Evolutionary conservation across 2,888 invertebrate species (phyloP).

Genomic region (Pandemis corylana): DNA sequence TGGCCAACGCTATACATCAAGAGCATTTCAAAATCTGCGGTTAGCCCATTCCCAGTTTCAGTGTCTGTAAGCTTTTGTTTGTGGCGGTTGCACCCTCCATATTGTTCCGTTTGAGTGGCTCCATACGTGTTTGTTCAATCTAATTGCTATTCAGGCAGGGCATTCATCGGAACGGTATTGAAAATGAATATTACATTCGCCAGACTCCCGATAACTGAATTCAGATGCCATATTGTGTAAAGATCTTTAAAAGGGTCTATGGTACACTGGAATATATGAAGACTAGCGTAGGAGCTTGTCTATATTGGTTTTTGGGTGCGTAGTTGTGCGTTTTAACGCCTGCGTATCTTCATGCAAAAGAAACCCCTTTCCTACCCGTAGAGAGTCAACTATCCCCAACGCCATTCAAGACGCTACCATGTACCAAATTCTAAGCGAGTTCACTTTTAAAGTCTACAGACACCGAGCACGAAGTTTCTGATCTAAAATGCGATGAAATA

Average conservation of each 20-base stretch:
- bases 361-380: too few relatives aligned
- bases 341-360: too few relatives aligned
- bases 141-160: slow-evolving; percentile 81
- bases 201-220: slow-evolving; percentile 33
- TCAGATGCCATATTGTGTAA: slow-evolving; percentile 24
- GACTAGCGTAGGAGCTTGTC: not conserved
- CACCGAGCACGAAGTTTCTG: too few relatives aligned
- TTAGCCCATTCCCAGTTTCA: slow-evolving; percentile 43
- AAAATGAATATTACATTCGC: slow-evolving; percentile 43
- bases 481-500: too few relatives aligned
- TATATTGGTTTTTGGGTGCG: not conserved
- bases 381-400: too few relatives aligned
- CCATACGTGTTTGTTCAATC: slow-evolving; percentile 78
- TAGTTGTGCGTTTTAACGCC: not conserved
- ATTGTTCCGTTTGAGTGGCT: slow-evolving; percentile 78
- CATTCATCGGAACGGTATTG: slow-evolving; percentile 67
- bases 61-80: slow-evolving; percentile 68
- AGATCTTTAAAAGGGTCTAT: slow-evolving; percentile 7
- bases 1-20: not conserved
- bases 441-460: too few relatives aligned
- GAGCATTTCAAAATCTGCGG: slow-evolving; percentile 12
- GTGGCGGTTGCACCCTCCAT: slow-evolving; percentile 72
- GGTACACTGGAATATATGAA: not conserved
- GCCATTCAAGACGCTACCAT: too few relatives aligned
- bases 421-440: too few relatives aligned